phyloP scores from a whole-genome alignment of 2,888 invertebrate species.

The Encarsia formosa region DNA sequence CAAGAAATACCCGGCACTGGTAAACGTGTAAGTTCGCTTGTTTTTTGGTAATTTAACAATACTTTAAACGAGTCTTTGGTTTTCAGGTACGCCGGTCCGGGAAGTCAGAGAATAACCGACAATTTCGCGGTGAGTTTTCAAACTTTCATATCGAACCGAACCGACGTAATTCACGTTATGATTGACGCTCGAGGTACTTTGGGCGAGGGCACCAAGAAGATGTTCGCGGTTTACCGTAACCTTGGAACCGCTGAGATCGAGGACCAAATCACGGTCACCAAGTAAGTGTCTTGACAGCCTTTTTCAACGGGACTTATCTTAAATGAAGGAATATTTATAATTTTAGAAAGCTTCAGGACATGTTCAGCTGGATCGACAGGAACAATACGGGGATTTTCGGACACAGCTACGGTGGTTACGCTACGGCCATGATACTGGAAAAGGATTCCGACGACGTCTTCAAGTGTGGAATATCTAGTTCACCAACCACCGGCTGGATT shows the following conservation, averaged over 20 bases:
- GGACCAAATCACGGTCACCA: slow-evolving; percentile 71
- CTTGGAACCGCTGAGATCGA: slow-evolving; percentile 82
- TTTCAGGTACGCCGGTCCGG: slow-evolving; percentile 73
- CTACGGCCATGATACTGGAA: slow-evolving; percentile 73
- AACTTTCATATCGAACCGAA: slow-evolving; percentile 69
- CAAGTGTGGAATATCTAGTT: slow-evolving; percentile 83
- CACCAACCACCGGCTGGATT: slow-evolving; percentile 86
- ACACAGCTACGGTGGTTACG: slow-evolving; percentile 92
- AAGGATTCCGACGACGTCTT: slow-evolving; percentile 65
- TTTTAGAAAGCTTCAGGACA: slow-evolving; percentile 54
- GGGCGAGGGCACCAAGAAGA: slow-evolving; percentile 71
- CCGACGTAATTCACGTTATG: slow-evolving; percentile 70
- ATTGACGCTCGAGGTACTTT: slow-evolving; percentile 84
- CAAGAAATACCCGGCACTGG: slow-evolving; percentile 67
- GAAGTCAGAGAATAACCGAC: slow-evolving; percentile 70
- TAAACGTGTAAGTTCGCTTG: slow-evolving; percentile 58
- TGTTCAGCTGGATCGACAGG: slow-evolving; percentile 64
- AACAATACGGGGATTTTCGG: slow-evolving; percentile 76
- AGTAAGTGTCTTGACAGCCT: slow-evolving; percentile 43
- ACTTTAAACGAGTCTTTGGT: background rate
- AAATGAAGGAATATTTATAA: background rate
- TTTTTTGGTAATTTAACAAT: background rate
- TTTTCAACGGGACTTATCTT: background rate
- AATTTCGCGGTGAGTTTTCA: slow-evolving; percentile 61
- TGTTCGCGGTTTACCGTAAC: slow-evolving; percentile 72